Percentiles rank a stretch among this genome's conserved stretches.
phyloP scores from a whole-genome alignment of 2,113 vertebrate genomes.

The Rhinogobius similis region DNA sequence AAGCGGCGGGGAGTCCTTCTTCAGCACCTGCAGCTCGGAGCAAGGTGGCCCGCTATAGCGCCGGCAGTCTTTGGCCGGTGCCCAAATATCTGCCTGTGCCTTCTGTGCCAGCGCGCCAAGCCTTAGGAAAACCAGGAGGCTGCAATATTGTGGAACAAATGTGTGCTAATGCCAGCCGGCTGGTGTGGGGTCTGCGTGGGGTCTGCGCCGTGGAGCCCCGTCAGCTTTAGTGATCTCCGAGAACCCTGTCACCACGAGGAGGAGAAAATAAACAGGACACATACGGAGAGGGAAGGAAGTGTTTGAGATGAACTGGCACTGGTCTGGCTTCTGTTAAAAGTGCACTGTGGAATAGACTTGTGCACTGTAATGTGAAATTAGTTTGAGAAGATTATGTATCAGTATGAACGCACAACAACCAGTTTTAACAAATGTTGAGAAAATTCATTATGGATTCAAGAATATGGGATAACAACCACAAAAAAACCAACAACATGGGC shows the following conservation, averaged over 20 bases:
- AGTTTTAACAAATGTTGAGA: neutral
- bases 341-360: neutral
- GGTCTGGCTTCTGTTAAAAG: conserved; percentile 4
- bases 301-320: conserved; percentile 1
- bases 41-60: conserved; percentile 76
- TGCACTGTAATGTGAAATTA: conserved; percentile 4
- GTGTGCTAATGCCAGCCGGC: conserved; percentile 86
- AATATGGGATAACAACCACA: neutral
- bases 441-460: neutral
- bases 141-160: conserved; percentile 86
- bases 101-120: conserved; percentile 86
- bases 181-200: conserved; percentile 75
- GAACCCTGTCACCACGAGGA: conserved; percentile 14
- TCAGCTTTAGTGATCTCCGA: conserved; percentile 26
- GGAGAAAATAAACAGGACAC: conserved; percentile 10
- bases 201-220: conserved; percentile 41
- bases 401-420: no score
- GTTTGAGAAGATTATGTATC: neutral
- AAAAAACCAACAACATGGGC: neutral
- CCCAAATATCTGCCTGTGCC: conserved; percentile 91
- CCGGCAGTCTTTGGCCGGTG: conserved; percentile 83
- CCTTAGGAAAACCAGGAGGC: conserved; percentile 85
- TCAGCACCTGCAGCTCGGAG: conserved; percentile 83
- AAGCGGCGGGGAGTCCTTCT: conserved; percentile 76
- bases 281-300: neutral